Evolutionary conservation across 2,797 vertebrate species (phyloP).

Genomic region (Phataginus tetradactyla): DNA sequence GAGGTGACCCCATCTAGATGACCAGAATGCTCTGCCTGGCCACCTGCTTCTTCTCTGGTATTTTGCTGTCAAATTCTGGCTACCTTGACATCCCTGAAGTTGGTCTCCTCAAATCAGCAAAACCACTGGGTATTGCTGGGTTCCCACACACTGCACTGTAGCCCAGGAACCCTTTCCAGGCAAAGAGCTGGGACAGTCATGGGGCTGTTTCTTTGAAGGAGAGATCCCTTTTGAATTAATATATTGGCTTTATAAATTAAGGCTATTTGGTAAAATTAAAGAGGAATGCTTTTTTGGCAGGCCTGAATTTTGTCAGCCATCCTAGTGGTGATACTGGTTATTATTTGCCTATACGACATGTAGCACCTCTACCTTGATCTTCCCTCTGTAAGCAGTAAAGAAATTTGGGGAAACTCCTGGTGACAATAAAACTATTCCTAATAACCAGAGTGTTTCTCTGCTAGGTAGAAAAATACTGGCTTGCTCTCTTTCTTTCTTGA

Average conservation of each 20-base stretch:
- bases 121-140: background rate
- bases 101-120: background rate
- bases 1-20: background rate
- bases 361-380: background rate
- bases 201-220: conserved; percentile 7
- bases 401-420: background rate
- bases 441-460: background rate
- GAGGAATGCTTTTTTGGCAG: background rate
- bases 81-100: background rate
- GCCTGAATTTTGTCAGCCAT: background rate
- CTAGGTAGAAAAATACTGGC: conserved; percentile 2
- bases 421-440: background rate
- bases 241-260: conserved; percentile 20
- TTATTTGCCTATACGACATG: background rate
- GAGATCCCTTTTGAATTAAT: background rate
- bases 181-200: background rate
- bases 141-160: background rate
- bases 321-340: background rate
- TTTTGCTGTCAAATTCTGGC: conserved; percentile 18
- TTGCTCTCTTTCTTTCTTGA: background rate
- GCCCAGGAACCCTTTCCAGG: background rate
- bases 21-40: background rate
- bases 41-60: background rate
- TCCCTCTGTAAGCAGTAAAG: background rate
- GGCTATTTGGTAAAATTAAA: conserved; percentile 4